Evolutionary conservation across 1,140 invertebrate genomes (phyloP), one percentile per base, ranked within the genome.

Genomic region (Leptinotarsa texana): DNA sequence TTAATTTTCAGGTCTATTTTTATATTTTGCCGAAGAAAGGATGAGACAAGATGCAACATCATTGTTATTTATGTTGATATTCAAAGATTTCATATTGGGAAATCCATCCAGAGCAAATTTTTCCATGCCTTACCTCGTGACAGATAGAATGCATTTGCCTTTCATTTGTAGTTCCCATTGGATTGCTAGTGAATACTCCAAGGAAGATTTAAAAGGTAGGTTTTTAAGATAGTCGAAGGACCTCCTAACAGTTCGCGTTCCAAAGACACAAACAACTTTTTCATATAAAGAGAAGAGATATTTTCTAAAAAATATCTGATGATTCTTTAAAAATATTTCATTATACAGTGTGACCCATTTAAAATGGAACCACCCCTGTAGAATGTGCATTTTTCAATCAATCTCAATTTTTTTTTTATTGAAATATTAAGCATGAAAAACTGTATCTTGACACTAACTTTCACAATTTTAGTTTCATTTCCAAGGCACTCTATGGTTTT

Each of bases 11-110:
- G 89, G 86, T 63, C 73, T 90, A 42, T 88, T 90, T 81, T 75
- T 89, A 65, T 90, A 87, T 84, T 86, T 86, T 72, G 87, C 87
- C 48, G 88, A 90, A 69, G 86, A 88, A 77, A 82, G 83, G 62
- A 75, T 88, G 22, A 86, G 85, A 77, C 78, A 81, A 13, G 88
- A 89, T 80, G 86, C 80, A 3, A 82, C 85, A 15, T 84, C 86
- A 51, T 77, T 90, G 17, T 74, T 89, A 4, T 87, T 85, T 78
- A 73, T 89, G 1, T 77, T 89, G 69, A 77, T 88, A 22, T 89
- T 86, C 69, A 84, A 83, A 74, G 85, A 87, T 66, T 87, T 84
- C 74, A 84, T 89, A 4, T 80, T 85, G 48, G 86, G 83, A 70
- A 79, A 73, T 51, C 80, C 80, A 62, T 79, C 84, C 47, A 84